These are phyloP conservation scores for Drosophila murphyi DNA, from an alignment of 1,140 invertebrate genomes.

Conservation along the genomic window DNA sequence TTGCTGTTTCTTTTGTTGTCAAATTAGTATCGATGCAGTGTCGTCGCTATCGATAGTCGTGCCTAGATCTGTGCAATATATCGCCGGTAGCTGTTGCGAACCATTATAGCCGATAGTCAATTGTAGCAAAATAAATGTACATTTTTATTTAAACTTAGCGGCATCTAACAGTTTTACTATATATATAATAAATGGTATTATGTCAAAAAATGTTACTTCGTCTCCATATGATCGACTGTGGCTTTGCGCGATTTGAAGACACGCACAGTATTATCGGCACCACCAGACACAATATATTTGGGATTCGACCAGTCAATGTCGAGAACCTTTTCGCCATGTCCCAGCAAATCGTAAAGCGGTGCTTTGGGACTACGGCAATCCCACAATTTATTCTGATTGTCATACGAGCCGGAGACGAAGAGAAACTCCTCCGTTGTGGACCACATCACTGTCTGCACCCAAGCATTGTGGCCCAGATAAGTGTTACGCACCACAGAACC, in stretches of 20 bases:
- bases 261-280: slow-evolving; percentile 96
- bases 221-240: slow-evolving; percentile 53
- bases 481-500: slow-evolving; percentile 93
- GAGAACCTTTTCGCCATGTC: slow-evolving; percentile 97
- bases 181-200: slow-evolving; percentile 20
- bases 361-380: slow-evolving; percentile 96
- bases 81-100: slow-evolving; percentile 20
- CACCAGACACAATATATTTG: slow-evolving; percentile 94
- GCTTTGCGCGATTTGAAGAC: slow-evolving; percentile 91
- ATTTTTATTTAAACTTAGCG: slow-evolving; percentile 49
- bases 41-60: slow-evolving; percentile 30
- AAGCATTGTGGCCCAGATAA: slow-evolving; percentile 95
- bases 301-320: slow-evolving; percentile 97
- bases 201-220: slow-evolving; percentile 42
- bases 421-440: slow-evolving; percentile 92
- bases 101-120: slow-evolving; percentile 3
- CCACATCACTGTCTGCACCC: slow-evolving; percentile 96
- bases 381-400: slow-evolving; percentile 97
- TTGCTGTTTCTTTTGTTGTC: slow-evolving; percentile 53
- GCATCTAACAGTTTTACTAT: slow-evolving; percentile 21
- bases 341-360: slow-evolving; percentile 95
- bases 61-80: slow-evolving; percentile 17
- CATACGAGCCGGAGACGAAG: slow-evolving; percentile 97
- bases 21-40: slow-evolving; percentile 43
- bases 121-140: slow-evolving; percentile 29